Evolutionary conservation across 2,888 invertebrate species (phyloP).

Genomic region (Phyto melanocephala): DNA sequence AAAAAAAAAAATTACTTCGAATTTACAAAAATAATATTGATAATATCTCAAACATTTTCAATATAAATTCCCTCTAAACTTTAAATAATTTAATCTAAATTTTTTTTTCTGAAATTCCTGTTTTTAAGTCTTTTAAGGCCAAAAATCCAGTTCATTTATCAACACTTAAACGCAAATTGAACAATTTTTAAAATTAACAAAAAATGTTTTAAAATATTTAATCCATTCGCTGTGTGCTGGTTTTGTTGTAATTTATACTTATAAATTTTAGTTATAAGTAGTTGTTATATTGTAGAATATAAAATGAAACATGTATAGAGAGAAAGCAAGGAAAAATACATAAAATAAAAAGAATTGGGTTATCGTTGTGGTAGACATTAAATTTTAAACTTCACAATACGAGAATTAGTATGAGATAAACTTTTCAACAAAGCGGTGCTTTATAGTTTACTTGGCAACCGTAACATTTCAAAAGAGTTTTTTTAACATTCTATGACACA

Average conservation of each 20-base stretch:
- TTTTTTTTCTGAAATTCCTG: too few species aligned
- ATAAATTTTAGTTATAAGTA: neutral
- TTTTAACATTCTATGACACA: too few species aligned
- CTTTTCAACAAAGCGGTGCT: conserved; percentile 24
- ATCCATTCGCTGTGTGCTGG: neutral
- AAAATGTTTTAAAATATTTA: too few species aligned
- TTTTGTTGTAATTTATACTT: neutral
- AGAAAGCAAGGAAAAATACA: conserved; percentile 20
- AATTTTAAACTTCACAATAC: neutral
- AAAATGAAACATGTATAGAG: neutral
- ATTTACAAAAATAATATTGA: too few species aligned
- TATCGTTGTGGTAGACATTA: neutral
- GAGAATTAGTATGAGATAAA: conserved; percentile 17
- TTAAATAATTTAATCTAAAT: too few species aligned
- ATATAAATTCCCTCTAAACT: too few species aligned
- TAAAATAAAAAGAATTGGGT: neutral
- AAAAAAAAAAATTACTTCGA: too few species aligned
- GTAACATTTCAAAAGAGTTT: neutral
- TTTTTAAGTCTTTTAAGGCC: too few species aligned
- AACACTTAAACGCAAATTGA: too few species aligned
- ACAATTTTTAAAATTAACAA: too few species aligned
- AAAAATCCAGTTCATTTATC: too few species aligned
- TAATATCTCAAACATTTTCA: too few species aligned
- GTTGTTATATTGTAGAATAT: neutral
- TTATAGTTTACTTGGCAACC: neutral